phyloP scores from a whole-genome alignment of 2,888 invertebrate species.

The Micropterix aruncella region DNA sequence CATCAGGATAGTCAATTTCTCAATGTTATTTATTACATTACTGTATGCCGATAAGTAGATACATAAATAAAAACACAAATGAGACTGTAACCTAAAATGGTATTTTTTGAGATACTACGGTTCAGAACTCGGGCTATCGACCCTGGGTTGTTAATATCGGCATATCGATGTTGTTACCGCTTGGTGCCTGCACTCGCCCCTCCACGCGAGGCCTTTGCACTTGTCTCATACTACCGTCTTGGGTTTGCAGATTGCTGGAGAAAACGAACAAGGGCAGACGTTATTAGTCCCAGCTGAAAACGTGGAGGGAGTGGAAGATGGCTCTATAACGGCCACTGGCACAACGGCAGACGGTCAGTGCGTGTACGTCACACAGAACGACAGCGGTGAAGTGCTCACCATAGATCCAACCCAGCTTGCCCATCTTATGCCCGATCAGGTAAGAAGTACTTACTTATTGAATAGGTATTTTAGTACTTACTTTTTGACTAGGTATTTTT shows the following conservation, averaged over 20 bases:
- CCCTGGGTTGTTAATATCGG: too few relatives aligned
- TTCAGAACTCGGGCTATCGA: too few relatives aligned
- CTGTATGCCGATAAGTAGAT: too few relatives aligned
- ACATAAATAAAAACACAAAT: too few relatives aligned
- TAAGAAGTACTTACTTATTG: too few relatives aligned
- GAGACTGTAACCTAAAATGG: too few relatives aligned
- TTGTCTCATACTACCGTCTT: slow-evolving; percentile 6
- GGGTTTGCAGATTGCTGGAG: slow-evolving; percentile 49
- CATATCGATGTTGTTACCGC: slow-evolving; percentile 8
- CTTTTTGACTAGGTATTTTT: too few relatives aligned
- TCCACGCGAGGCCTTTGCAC: slow-evolving; percentile 3
- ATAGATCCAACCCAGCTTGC: slow-evolving; percentile 39
- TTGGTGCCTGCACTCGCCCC: background rate
- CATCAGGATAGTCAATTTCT: too few relatives aligned
- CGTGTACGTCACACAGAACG: slow-evolving; percentile 46
- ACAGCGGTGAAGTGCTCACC: slow-evolving; percentile 37
- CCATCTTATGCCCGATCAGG: slow-evolving; percentile 40
- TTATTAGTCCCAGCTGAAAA: slow-evolving; percentile 53
- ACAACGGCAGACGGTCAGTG: slow-evolving; percentile 64
- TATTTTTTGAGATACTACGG: too few relatives aligned
- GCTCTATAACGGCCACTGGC: slow-evolving; percentile 51
- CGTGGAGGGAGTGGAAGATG: slow-evolving; percentile 37
- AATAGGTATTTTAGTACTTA: too few relatives aligned
- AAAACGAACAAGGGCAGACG: slow-evolving; percentile 66
- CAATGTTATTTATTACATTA: too few relatives aligned